Evolutionary conservation across 2,113 vertebrate genomes (phyloP), one percentile per base, ranked within the genome.

Genomic region (Corythornis vintsioides): DNA sequence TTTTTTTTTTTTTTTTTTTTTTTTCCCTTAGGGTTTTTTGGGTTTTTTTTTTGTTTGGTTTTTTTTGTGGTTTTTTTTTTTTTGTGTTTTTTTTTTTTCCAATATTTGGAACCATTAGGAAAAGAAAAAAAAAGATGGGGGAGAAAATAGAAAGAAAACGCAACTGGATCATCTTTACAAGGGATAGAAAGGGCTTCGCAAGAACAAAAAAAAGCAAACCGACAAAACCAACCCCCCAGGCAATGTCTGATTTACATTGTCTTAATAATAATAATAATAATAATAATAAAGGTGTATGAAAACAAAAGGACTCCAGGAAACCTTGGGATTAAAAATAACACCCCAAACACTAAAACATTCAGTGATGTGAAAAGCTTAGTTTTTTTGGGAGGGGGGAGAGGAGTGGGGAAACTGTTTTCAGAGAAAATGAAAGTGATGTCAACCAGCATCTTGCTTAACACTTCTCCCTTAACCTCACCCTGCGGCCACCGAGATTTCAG

Each of bases 311-410:
- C 93, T 97, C 92, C 96, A 93, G 93, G 89, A 95, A 97, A 94
- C 92, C 92, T 95, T 47, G 88, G 91, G 95, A 86, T 84, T 92
- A 83, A 79, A 83, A 84, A n/a, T 14, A 86, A 93, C 48, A 81
- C 38, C 86, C 69, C 79, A 89, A 95, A 83, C 78, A 53, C 57
- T 66, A 93, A 93, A 95, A 28, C 4, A 0, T 31, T 88, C 84
- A 86, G 96, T 96, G 97, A 97, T 96, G 97, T 97, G 97, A 97
- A 96, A 97, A 96, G 94, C 59, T 76, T 9, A 12, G 31, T 72
- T 35, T 75, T 74, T 76, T 75, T 20, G 17, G n/a, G 40, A 55
- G 50, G 40, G 33, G 29, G 10, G 29, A 15, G 16, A 50, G 48
- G 22, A 35, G 42, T 8, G 38, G 38, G 26, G 52, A 28, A 67